Base-by-base conservation (phyloP, 2,113 vertebrate genomes). In the Dendrocopos noguchii region DNA sequence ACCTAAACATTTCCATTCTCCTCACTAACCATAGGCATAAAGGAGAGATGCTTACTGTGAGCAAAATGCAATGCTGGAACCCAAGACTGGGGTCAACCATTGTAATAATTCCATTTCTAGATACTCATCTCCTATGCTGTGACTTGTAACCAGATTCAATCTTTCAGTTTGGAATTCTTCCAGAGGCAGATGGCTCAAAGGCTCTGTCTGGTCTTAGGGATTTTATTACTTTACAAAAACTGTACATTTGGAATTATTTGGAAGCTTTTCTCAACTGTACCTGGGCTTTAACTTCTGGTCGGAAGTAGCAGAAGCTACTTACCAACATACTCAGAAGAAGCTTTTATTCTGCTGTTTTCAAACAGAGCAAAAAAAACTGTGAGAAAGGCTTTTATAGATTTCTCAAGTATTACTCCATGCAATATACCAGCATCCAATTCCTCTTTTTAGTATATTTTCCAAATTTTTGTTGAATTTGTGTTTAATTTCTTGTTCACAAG, bases 111-210 rank as follows among this genome's bases (percentile, higher is more conserved):
- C 65, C 28, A 24, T 60, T 67, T 27, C 21, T 63, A 34, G 15
- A 9, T 67, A 66, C 34, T 84, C n/a, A 29, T 88, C 73, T 77
- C 47, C 63, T 81, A 15, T 57, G 50, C 82, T 87, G 13, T 79
- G 33, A 85, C 46, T 84, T 63, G 63, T 65, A 92, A 89, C 60
- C 53, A 68, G 59, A 86, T 83, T 78, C n/a, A 66, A 9, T 94
- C 31, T 91, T 63, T 79, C 72, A 39, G 36, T 59, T 73, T 95
- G 65, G 80, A 93, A 87, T 67, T 36, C 60, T 96, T 95, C 71
- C 82, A 96, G 74, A 85, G 84, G 61, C 39, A 88, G 75, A 95
- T 73, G 76, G 39, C 39, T 59, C 20, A 27, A 67, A 36, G 22
- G 63, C 2, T 65, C 47, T 73, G 8, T 31, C 36, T 59, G 46